These are phyloP conservation scores for Aplochiton taeniatus DNA, from an alignment of 2,797 vertebrate species.

Conservation along the genomic window DNA sequence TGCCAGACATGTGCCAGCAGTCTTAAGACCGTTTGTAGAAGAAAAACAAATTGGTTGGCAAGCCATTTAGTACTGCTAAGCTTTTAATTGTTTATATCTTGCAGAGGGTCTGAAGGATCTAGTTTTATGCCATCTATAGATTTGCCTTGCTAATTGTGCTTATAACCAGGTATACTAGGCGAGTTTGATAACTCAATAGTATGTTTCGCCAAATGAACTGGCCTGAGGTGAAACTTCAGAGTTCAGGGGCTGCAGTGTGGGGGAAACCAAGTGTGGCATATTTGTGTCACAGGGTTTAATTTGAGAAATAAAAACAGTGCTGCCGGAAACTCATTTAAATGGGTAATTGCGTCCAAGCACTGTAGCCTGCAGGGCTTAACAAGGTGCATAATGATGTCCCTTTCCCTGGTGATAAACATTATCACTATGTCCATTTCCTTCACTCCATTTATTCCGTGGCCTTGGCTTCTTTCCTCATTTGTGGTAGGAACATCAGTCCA, in stretches of 20 bases:
- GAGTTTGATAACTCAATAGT: constrained; percentile 6
- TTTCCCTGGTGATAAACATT: constrained; percentile 64
- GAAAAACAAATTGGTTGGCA: too few relatives aligned
- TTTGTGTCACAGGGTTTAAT: constrained; percentile 62
- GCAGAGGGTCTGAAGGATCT: too few relatives aligned
- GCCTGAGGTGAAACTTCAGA: constrained; percentile 17
- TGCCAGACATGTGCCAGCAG: neutral
- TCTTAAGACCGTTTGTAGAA: neutral
- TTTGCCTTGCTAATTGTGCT: too few relatives aligned
- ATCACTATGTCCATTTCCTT: constrained; percentile 62
- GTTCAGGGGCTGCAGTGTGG: constrained; percentile 34
- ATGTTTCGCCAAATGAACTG: constrained; percentile 17
- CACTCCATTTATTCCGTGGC: constrained; percentile 57
- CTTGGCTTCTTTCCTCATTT: constrained; percentile 45
- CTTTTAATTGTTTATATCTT: neutral
- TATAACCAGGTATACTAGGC: too few relatives aligned
- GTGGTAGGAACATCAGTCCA: constrained; percentile 43
- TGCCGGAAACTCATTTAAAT: constrained; percentile 69
- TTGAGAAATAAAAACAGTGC: constrained; percentile 48
- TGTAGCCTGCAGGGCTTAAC: constrained; percentile 66
- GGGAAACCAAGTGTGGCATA: constrained; percentile 49
- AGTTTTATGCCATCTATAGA: too few relatives aligned
- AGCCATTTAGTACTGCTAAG: neutral
- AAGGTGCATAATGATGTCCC: constrained; percentile 73
- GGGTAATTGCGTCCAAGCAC: constrained; percentile 63